Evolutionary conservation across 2,113 vertebrate species (phyloP).

Genomic region (Anoura caudifer): DNA sequence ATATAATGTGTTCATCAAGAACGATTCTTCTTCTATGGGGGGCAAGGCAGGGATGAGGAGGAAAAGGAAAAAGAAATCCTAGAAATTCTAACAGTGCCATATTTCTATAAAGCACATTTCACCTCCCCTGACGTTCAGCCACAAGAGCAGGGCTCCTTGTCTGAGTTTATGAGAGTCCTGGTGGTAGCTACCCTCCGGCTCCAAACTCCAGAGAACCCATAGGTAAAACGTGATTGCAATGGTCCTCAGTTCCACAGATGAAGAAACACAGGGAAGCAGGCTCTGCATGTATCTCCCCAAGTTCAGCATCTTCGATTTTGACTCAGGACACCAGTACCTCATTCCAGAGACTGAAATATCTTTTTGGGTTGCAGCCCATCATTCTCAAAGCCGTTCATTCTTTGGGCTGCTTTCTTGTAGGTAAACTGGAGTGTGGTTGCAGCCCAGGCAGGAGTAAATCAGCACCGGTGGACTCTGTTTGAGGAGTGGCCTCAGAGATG

Average conservation of each 20-base stretch:
- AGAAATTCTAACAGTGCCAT: background rate
- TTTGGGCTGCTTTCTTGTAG: background rate
- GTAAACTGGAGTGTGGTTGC: background rate
- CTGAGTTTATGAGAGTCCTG: background rate
- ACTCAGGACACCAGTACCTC: background rate
- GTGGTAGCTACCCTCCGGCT: background rate
- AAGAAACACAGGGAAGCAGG: background rate
- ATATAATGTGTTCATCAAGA: background rate
- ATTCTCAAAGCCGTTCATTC: background rate
- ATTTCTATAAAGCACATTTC: background rate
- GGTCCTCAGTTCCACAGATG: background rate
- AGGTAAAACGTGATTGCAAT: background rate
- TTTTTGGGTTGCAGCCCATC: background rate
- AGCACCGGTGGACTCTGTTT: background rate
- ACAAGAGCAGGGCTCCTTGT: background rate
- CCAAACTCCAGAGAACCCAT: background rate
- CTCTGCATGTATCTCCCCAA: background rate
- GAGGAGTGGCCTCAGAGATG: conserved; percentile 45
- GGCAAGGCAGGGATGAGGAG: background rate
- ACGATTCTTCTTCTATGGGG: background rate
- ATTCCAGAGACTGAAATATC: background rate
- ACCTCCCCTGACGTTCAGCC: background rate
- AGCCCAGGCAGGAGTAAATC: background rate
- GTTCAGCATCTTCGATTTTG: background rate
- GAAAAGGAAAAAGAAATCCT: background rate